Evolutionary conservation across 23 tunicate species (phyloP), one percentile per base, ranked within the genome.

Genomic region (Phallusia fumigata): DNA sequence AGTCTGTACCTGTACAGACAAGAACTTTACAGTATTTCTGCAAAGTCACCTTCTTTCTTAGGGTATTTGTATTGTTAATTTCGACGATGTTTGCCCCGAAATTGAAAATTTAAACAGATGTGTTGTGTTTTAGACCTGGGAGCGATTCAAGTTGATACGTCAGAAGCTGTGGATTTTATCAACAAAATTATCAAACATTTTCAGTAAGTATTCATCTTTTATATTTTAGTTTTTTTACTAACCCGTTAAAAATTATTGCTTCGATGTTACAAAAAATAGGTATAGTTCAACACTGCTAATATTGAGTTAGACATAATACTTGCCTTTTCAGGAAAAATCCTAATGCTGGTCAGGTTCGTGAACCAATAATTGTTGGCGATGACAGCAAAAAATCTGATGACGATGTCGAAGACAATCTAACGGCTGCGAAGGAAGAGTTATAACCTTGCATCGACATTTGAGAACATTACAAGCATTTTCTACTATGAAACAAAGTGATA

Each of bases 61-160:
- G n/a, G n/a, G n/a, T n/a, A n/a, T n/a, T n/a, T n/a, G n/a, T n/a
- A n/a, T n/a, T n/a, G n/a, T n/a, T n/a, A n/a, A n/a, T n/a, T n/a
- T n/a, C n/a, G n/a, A n/a, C n/a, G n/a, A n/a, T n/a, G n/a, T 40
- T 40, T 40, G 47, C 47, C 47, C 10, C 69, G 69, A n/a, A n/a
- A n/a, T n/a, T n/a, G n/a, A n/a, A n/a, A n/a, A n/a, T n/a, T n/a
- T n/a, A n/a, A n/a, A n/a, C n/a, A n/a, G n/a, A n/a, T n/a, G n/a
- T n/a, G n/a, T n/a, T n/a, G n/a, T n/a, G n/a, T n/a, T n/a, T n/a
- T 69, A 83, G 86, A 83, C 28, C 74, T 83, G 6, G 79, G 74
- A 24, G 47, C 45, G 6, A 83, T 83, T 74, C 79, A 83, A 36
- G 13, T 83, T 5, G 79, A 83, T 35, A 52, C 74, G 13, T 34